phyloP scores from a whole-genome alignment of 2,113 vertebrate genomes.

The Lanius collurio region DNA sequence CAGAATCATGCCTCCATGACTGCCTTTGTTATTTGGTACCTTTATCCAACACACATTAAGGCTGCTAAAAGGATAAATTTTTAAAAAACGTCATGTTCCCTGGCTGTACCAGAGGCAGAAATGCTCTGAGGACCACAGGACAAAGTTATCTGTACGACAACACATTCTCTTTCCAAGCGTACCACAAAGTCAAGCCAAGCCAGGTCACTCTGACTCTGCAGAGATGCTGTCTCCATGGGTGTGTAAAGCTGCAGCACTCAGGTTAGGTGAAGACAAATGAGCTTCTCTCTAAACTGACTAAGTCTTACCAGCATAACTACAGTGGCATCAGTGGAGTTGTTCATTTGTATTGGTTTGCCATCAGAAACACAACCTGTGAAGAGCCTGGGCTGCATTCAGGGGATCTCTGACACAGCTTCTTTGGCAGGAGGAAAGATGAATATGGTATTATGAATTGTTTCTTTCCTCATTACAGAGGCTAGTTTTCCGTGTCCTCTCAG shows the following conservation, averaged over 20 bases:
- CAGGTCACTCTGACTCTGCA: neutral
- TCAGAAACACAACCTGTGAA: neutral
- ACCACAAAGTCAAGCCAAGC: neutral
- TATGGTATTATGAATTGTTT: neutral
- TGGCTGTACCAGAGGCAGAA: neutral
- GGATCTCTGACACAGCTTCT: neutral
- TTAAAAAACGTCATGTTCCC: neutral
- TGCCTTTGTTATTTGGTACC: neutral
- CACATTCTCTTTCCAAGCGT: neutral
- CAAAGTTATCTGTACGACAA: neutral
- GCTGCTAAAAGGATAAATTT: neutral
- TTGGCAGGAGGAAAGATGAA: neutral
- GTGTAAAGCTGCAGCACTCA: neutral
- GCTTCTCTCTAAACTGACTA: neutral
- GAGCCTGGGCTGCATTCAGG: neutral
- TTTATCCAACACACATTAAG: neutral
- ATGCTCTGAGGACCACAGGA: neutral
- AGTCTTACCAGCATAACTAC: neutral
- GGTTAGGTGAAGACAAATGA: neutral
- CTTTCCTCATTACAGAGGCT: neutral
- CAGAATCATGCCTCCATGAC: neutral
- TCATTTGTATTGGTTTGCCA: slow-evolving; percentile 9
- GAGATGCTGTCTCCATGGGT: neutral
- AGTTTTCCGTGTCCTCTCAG: neutral
- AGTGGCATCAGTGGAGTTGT: neutral